Evolutionary conservation across 1,140 invertebrate genomes (phyloP), one percentile per base, ranked within the genome.

Genomic region (Nilaparvata lugens): DNA sequence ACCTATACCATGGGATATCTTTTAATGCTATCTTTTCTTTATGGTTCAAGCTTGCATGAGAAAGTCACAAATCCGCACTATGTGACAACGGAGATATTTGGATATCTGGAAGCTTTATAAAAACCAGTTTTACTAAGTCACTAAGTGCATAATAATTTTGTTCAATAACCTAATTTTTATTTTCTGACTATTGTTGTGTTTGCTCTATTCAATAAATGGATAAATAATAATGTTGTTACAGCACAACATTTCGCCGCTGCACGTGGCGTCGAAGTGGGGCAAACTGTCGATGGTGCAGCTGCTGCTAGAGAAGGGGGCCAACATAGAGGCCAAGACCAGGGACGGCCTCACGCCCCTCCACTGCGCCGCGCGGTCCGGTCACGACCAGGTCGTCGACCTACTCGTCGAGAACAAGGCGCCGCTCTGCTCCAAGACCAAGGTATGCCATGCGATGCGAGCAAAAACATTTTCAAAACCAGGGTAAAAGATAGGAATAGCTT

Each of bases 221-320:
- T 52, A 13, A 62, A 48, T 25, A n/a, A n/a, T n/a, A 58, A n/a
- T n/a, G n/a, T n/a, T n/a, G n/a, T 60, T 71, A 9, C 62, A 80
- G 81, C 92, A 95, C 73, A 91, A 90, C 71, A 95, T 95, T 61
- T 93, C 91, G 7, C 92, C 92, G 0, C 77, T 95, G 60, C 92
- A 95, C 73, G 97, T 99, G 2, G 95, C 95, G 43, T 88, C 92
- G 64, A 97, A 97, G 80, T 98, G 95, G 95, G 95, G 95, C 24
- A 94, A 97, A 72, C 81, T 85, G 45, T 90, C 92, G 66, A 94
- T 97, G 90, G 92, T 93, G 7, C 83, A 84, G 42, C 75, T 96
- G 4, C 75, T 98, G 38, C 78, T 96, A 69, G 80, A 87, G 62
- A 85, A 87, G 76, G 87, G 89, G 60, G 96, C 93, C 7, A 89